phyloP scores from a whole-genome alignment of 2,797 vertebrate species.

The Siniperca undulata region DNA sequence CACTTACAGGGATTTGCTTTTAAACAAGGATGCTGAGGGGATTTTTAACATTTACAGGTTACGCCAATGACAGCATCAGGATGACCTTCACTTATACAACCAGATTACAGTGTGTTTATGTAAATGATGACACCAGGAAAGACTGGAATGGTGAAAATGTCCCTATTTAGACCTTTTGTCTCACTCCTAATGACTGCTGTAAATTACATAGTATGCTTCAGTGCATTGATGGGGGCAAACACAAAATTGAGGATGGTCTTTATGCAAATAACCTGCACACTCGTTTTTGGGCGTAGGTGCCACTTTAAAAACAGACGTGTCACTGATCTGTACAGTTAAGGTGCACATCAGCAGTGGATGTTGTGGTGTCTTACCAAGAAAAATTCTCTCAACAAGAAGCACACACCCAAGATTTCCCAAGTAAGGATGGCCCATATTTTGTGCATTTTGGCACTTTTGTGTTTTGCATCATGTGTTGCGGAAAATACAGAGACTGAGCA shows the following conservation, averaged over 20 bases:
- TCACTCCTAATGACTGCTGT: slow-evolving; percentile 57
- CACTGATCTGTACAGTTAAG: not conserved
- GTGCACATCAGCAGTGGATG: not conserved
- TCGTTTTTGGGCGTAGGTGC: slow-evolving; percentile 29
- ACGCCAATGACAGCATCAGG: slow-evolving; percentile 15
- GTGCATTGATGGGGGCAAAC: slow-evolving; percentile 50
- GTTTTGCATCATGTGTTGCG: slow-evolving; percentile 35
- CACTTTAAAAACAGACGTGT: slow-evolving; percentile 60
- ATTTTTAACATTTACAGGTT: slow-evolving; percentile 24
- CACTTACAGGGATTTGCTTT: slow-evolving; percentile 21
- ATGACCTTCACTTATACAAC: slow-evolving; percentile 48
- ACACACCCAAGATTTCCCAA: not conserved
- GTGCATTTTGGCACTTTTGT: slow-evolving; percentile 59
- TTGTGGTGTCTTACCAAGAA: not conserved
- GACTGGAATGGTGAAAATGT: slow-evolving; percentile 19
- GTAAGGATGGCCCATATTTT: slow-evolving; percentile 50
- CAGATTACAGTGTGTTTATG: slow-evolving; percentile 19
- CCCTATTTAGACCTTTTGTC: slow-evolving; percentile 49
- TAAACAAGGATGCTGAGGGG: not conserved
- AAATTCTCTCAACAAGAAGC: slow-evolving; percentile 22
- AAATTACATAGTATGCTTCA: slow-evolving; percentile 62
- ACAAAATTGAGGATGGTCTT: slow-evolving; percentile 32
- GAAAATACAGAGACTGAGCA: slow-evolving; percentile 15
- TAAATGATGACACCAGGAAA: slow-evolving; percentile 15
- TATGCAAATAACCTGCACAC: slow-evolving; percentile 31